phyloP scores from a whole-genome alignment of 1,140 invertebrate species.

The Pseudobourletiella spinata region DNA sequence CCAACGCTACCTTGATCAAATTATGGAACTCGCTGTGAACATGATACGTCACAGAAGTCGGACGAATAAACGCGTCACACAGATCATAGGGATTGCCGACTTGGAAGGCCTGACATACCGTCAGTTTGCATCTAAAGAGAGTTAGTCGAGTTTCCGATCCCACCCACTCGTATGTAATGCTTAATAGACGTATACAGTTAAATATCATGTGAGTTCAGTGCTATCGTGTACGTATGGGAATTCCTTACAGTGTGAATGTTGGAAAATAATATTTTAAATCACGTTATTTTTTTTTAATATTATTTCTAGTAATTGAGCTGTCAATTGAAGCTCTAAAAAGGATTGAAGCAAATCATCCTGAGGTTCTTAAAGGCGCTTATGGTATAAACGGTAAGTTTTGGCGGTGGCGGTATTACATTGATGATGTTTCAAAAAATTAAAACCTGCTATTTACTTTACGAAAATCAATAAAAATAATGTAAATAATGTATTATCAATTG shows the following conservation, averaged over 20 bases:
- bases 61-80: slow-evolving; percentile 8
- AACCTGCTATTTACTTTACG: background rate
- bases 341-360: slow-evolving; percentile 15
- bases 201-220: background rate
- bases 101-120: slow-evolving; percentile 12
- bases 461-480: background rate
- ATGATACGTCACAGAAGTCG: background rate
- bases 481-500: background rate
- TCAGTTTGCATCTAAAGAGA: slow-evolving; percentile 16
- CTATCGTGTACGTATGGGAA: too few species aligned
- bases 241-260: too few species aligned
- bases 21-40: background rate
- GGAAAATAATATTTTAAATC: too few species aligned
- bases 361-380: slow-evolving; percentile 1
- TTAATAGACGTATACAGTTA: background rate
- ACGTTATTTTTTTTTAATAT: too few species aligned
- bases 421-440: background rate
- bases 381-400: slow-evolving; percentile 10
- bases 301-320: slow-evolving; percentile 4
- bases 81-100: slow-evolving; percentile 18
- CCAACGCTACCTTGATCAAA: slow-evolving; percentile 2
- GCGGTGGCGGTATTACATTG: background rate
- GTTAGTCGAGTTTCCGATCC: slow-evolving; percentile 8
- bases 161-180: background rate
- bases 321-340: slow-evolving; percentile 8